Base-by-base conservation (phyloP, 2,797 vertebrate genomes). In the Chrosomus eos region DNA sequence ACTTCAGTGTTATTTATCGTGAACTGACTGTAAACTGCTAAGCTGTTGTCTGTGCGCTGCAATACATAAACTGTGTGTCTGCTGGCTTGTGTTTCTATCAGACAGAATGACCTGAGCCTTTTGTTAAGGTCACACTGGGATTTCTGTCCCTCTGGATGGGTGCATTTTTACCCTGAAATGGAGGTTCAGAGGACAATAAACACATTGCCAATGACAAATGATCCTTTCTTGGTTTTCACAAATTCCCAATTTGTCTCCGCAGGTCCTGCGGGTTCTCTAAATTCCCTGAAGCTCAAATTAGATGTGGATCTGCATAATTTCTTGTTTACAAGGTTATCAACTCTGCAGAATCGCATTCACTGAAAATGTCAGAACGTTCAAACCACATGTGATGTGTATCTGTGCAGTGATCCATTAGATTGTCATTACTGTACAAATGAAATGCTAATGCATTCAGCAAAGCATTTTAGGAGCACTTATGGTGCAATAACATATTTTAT, bases 1-100 rank as follows among this genome's bases (percentile, higher is more conserved):
- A 21, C 45, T 76, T 83, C 73, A 70, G 36, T 78, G 74, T 77
- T 60, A 71, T 84, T 78, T 77, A 58, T 48, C 36, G 53, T 84
- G 66, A 71, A 10, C 64, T 84, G 36, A 84, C 48, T 78, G 74
- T 58, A 70, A 78, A 78, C 33, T 1, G 48, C 51, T 77, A 43
- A 77, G 40, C 43, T 51, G 70, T 83, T 83, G 81, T 82, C 28
- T 70, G 38, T 13, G 7, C 6, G 21, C 51, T 60, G 74, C 5
- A 43, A 62, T 28, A 71, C 38, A 79, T 62, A 23, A 68, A 71
- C 19, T 13, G 48, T 23, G 53, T 60, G 45, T 66, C 8, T 33
- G 26, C 31, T 55, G 36, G 28, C 36, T 67, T 80, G 14, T 40
- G 13, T 58, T 45, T 75, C 60, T 28, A 62, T 40, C 64, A 58